A percentile compares a stretch with the other conserved stretches of the same genome.
Evolutionary conservation across 2,797 vertebrate genomes (phyloP).

Genomic region (Dipus sagitta): DNA sequence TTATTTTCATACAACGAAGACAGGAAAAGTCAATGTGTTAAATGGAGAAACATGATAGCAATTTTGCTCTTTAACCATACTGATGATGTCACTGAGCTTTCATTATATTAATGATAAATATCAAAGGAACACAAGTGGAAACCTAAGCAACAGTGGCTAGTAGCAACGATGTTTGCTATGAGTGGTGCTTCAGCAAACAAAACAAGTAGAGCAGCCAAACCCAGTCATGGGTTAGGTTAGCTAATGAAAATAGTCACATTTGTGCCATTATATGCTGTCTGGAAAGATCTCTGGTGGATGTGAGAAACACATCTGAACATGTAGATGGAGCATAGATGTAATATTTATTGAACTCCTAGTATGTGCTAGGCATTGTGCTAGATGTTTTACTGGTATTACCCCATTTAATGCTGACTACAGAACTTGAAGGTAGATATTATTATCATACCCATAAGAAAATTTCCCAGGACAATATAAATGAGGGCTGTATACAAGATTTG

Average conservation of each 20-base stretch:
- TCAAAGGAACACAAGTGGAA: background rate
- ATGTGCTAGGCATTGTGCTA: no score
- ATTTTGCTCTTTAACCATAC: background rate
- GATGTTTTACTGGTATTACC: background rate
- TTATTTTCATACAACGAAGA: background rate
- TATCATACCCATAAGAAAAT: constrained; percentile 31
- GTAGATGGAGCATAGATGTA: background rate
- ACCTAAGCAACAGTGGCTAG: background rate
- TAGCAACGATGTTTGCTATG: background rate
- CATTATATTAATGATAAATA: constrained; percentile 28
- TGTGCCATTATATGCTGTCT: background rate
- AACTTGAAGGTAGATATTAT: background rate
- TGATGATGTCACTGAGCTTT: constrained; percentile 17
- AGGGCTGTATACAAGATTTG: background rate
- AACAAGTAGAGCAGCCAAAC: background rate
- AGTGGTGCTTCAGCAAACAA: constrained; percentile 9
- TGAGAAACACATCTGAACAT: background rate
- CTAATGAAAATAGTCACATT: background rate
- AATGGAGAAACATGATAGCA: background rate
- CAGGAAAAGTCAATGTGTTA: background rate
- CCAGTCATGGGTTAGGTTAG: background rate
- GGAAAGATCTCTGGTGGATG: background rate
- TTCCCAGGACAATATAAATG: background rate
- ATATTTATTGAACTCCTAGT: no score
- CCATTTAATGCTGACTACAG: constrained; percentile 40